Evolutionary conservation across 2,797 vertebrate species (phyloP).

Genomic region (Pitangus sulphuratus): DNA sequence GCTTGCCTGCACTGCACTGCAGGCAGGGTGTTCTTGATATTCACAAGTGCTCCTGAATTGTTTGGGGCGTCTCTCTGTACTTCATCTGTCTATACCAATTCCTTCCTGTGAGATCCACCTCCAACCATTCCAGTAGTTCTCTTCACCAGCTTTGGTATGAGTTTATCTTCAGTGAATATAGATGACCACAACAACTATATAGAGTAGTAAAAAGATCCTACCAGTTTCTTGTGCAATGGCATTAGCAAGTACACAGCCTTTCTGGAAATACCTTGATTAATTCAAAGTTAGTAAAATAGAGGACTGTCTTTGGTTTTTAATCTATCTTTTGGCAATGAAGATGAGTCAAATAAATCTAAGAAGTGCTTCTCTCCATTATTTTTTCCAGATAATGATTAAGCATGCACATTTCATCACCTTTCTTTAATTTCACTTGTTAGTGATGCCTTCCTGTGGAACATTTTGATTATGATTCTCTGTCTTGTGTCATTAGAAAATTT

Average conservation of each 20-base stretch:
- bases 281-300: not conserved
- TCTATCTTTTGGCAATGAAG: not conserved
- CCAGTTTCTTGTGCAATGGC: not conserved
- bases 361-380: not conserved
- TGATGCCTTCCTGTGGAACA: not conserved
- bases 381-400: not conserved
- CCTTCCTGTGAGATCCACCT: not conserved
- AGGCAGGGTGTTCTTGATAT: not conserved
- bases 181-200: not conserved
- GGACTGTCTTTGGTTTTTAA: not conserved
- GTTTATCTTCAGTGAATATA: not conserved
- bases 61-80: not conserved
- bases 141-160: not conserved
- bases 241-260: not conserved
- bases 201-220: not conserved
- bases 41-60: not conserved
- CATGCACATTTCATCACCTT: not conserved
- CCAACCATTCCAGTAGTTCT: not conserved
- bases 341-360: not conserved
- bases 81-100: not conserved
- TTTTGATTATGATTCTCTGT: not conserved
- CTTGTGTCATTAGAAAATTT: not conserved
- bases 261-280: not conserved
- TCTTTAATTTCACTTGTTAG: not conserved
- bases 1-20: not conserved